Evolutionary conservation across 2,797 vertebrate genomes (phyloP), one percentile per base, ranked within the genome.

Genomic region (Sebastes oblongus): DNA sequence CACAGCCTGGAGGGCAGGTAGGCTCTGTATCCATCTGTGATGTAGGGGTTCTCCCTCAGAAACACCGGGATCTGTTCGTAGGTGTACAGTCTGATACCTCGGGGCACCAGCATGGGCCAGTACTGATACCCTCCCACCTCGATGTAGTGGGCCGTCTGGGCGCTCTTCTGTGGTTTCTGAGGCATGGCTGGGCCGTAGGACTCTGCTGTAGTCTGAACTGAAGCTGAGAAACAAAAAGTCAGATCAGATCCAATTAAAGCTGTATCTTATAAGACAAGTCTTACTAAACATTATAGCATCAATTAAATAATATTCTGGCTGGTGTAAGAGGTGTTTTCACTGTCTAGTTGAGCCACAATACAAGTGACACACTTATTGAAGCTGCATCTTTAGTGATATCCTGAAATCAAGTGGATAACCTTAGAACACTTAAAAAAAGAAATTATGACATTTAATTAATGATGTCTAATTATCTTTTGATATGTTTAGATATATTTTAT

Each of bases 21-120:
- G 27, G 98, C 98, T 88, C 98, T 94, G 95, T 99, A 99, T 27
- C 98, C 98, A 74, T 99, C 98, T 0, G 98, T 99, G 95, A 99
- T 99, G 91, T 99, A 99, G 0, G 98, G 97, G 90, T 99, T 99
- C 85, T 98, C 97, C 88, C 97, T 96, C 69, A 99, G 95, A 78
- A 97, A 98, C 30, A 95, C 90, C 0, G 98, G 98, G 89, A 99
- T 97, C 95, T 99, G 98, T 70, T 99, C 98, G 20, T 98, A 99
- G 4, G 98, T 99, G 94, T 99, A 99, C 4, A 99, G 94, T 3
- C 98, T 92, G 84, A 99, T 98, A 8, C 97, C 98, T 59, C 98
- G 92, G 61, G 98, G 98, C 20, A 98, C 95, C 88, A 99, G 93
- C n/a, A 99, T 97, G 0, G 98, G 98, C 98, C 98, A 98, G 90